Conservation (phyloP, 2,888 invertebrate genomes). For the Heliconius cydno region DNA sequence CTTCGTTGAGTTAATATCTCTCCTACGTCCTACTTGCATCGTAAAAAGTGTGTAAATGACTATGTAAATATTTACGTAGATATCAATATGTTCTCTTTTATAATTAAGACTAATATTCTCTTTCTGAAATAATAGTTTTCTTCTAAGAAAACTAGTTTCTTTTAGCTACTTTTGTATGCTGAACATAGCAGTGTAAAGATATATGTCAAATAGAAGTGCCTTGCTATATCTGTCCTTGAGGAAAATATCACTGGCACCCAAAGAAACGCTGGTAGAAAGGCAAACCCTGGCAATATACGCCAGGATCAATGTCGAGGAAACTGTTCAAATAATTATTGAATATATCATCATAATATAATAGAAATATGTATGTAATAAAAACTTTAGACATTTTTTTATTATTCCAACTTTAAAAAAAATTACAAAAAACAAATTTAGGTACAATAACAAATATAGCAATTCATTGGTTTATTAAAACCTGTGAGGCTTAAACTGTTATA, state of each 20-base stretch:
- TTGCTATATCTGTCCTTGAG: no score
- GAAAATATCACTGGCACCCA: no score
- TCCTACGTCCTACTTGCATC: not conserved
- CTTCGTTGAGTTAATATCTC: constrained; percentile 30
- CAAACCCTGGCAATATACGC: no score
- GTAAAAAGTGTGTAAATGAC: not conserved
- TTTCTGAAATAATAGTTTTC: not conserved
- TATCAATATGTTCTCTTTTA: not conserved
- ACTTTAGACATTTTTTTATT: not conserved
- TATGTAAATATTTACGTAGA: not conserved
- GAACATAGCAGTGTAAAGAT: not conserved
- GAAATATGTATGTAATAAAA: no score
- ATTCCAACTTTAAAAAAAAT: not conserved
- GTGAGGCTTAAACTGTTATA: constrained; percentile 13
- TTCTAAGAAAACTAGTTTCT: not conserved
- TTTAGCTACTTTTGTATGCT: no score
- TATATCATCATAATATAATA: no score
- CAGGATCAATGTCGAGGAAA: no score
- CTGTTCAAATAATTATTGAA: no score
- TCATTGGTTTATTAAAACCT: constrained; percentile 22
- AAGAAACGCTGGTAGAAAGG: no score
- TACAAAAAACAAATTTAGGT: not conserved
- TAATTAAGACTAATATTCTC: not conserved
- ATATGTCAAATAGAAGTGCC: no score
- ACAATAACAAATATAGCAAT: not conserved